Conservation (phyloP, 2,888 invertebrate species). For the Rhagophthalmus giganteus region DNA sequence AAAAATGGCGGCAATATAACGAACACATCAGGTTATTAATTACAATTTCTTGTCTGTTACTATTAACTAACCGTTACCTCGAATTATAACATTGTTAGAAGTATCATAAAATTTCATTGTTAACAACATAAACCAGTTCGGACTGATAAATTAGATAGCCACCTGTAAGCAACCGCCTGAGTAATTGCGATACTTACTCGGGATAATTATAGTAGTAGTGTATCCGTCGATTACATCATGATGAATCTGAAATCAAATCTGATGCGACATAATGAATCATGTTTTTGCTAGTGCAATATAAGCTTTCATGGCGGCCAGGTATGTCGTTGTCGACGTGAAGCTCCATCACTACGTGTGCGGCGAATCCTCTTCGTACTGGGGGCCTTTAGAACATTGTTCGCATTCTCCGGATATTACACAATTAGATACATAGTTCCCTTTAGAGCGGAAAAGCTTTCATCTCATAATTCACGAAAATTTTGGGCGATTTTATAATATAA, state of each 20-base stretch:
- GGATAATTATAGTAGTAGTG: slow-evolving; percentile 33
- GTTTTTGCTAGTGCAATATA: slow-evolving; percentile 39
- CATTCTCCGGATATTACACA: too few species aligned
- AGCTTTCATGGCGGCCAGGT: slow-evolving; percentile 41
- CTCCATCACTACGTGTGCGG: neutral
- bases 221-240: slow-evolving; percentile 41
- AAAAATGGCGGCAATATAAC: slow-evolving; percentile 18
- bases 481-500: too few species aligned
- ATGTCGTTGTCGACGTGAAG: slow-evolving; percentile 39
- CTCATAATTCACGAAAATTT: too few species aligned
- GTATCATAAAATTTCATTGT: slow-evolving; percentile 36
- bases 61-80: slow-evolving; percentile 34
- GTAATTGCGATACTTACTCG: slow-evolving; percentile 26
- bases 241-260: slow-evolving; percentile 42
- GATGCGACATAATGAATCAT: slow-evolving; percentile 39
- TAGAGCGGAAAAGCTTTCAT: too few species aligned
- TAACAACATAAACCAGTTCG: slow-evolving; percentile 33
- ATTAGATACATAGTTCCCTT: too few species aligned
- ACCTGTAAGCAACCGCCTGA: slow-evolving; percentile 28
- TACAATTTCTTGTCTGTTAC: slow-evolving; percentile 25
- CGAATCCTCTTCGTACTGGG: too few species aligned
- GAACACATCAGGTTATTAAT: slow-evolving; percentile 23
- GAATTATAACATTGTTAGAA: slow-evolving; percentile 36
- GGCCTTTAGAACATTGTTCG: too few species aligned
- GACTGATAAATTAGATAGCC: slow-evolving; percentile 25